phyloP scores from a whole-genome alignment of 64 coral and sea anemone genomes.

The Porites lutea region DNA sequence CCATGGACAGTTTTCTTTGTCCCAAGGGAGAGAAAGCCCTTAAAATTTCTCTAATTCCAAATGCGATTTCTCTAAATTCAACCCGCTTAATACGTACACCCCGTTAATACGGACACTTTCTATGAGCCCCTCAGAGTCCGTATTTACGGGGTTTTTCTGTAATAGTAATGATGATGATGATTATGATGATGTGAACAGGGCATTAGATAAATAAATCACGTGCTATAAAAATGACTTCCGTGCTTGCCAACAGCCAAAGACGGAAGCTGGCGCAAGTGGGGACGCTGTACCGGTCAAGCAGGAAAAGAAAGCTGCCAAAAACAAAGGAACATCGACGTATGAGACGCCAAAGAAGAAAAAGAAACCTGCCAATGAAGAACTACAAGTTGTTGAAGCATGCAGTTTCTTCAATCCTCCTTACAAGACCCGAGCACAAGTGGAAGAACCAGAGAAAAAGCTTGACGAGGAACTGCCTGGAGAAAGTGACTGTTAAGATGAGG shows the following conservation, averaged over 20 bases:
- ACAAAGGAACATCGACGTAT: background rate
- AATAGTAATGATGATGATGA: too few species aligned
- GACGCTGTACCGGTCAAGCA: conserved; percentile 2
- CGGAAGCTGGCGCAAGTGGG: background rate
- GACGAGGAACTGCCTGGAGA: conserved; percentile 3
- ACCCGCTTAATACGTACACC: too few species aligned
- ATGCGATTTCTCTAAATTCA: too few species aligned
- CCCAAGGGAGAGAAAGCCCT: too few species aligned
- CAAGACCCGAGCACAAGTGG: background rate
- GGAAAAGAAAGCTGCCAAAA: background rate
- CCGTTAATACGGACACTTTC: too few species aligned
- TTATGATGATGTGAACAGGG: too few species aligned
- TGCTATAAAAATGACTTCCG: too few species aligned
- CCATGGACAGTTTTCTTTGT: too few species aligned
- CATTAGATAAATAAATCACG: too few species aligned
- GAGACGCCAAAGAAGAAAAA: background rate
- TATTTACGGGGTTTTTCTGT: too few species aligned
- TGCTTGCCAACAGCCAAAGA: background rate
- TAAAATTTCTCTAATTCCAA: too few species aligned
- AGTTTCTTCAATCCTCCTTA: conserved; percentile 63
- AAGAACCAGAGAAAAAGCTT: background rate
- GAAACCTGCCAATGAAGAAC: background rate
- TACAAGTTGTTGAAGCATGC: background rate
- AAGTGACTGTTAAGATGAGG: conserved; percentile 5
- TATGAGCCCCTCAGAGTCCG: too few species aligned